Base-by-base conservation (phyloP, 1,140 invertebrate species). In the Nixonia krombeini region DNA sequence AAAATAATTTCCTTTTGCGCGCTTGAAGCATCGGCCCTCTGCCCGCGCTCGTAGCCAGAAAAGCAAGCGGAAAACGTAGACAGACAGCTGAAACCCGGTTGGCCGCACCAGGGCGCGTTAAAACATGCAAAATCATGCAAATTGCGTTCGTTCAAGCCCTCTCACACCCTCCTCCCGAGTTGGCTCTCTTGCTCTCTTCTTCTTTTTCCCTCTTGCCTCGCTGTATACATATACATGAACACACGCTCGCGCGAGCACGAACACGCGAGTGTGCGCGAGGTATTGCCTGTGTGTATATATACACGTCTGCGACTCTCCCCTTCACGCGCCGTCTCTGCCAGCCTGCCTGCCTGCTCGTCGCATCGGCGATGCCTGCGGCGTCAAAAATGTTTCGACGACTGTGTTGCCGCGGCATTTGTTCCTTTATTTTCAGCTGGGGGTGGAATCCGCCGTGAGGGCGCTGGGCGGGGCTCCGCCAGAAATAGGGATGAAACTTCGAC, bases 51-150 rank as follows among this genome's bases (percentile, higher is more conserved):
- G 71, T 65, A 76, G 70, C 63, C 68, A 78, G 81, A 80, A 82
- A 83, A 79, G 81, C 81, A 81, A 82, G 76, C 75, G 61, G 66
- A 78, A 82, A 82, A 81, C 78, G 78, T 74, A 75, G 80, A 72
- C 76, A 82, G 77, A 76, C 76, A 78, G 79, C 70, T 79, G 73
- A 81, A 82, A 81, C 73, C 78, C 71, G 67, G 68, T 73, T 69
- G 74, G 76, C 70, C 59, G 75, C 72, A 69, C 57, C 75, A 63
- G 75, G 72, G 75, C 80, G 81, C 75, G 80, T 70, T 83, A 83
- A 83, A 82, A 83, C 81, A 83, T 83, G 81, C 81, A 82, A 83
- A 83, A 83, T 83, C 77, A 82, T 83, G 81, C 80, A 83, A 83
- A 82, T 83, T 83, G 78, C 80, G 80, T 83, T 82, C 80, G 78